Percentiles rank a stretch among this genome's conserved stretches.
Conservation (phyloP, 2,888 invertebrate species). For the Lagria hirta region DNA sequence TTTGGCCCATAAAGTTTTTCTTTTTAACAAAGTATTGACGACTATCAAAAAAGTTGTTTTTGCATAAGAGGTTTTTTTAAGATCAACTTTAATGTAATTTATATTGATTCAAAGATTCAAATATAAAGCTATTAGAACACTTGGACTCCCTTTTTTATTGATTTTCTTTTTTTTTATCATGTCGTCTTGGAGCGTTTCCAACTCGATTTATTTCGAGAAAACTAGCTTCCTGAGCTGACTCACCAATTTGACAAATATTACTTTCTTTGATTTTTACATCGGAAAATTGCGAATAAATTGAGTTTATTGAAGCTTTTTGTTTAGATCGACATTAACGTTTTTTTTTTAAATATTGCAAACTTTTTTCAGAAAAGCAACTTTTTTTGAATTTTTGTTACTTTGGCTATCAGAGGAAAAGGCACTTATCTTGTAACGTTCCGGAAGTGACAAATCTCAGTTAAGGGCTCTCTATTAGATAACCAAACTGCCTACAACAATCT, state of each 20-base stretch:
- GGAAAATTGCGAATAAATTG: too few relatives aligned
- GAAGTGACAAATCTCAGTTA: slow-evolving; percentile 14
- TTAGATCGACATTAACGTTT: too few relatives aligned
- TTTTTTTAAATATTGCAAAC: too few relatives aligned
- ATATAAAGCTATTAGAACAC: slow-evolving; percentile 30
- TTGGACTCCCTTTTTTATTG: slow-evolving; percentile 23
- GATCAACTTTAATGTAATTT: too few relatives aligned
- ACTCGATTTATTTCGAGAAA: slow-evolving; percentile 35
- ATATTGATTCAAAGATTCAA: slow-evolving; percentile 4
- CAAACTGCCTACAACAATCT: background rate
- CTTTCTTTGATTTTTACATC: too few relatives aligned
- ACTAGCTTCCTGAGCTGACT: slow-evolving; percentile 29
- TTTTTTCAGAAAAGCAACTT: too few relatives aligned
- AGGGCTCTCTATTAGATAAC: slow-evolving; percentile 2
- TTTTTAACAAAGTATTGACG: too few relatives aligned
- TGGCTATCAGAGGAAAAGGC: slow-evolving; percentile 15
- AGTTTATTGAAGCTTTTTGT: too few relatives aligned
- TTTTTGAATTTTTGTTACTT: slow-evolving; percentile 30
- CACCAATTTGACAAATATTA: slow-evolving; percentile 29
- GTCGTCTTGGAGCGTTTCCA: slow-evolving; percentile 34
- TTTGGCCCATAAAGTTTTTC: too few relatives aligned
- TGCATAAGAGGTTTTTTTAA: too few relatives aligned
- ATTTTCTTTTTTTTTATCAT: slow-evolving; percentile 31
- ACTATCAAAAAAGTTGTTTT: too few relatives aligned
- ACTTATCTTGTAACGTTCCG: slow-evolving; percentile 1